phyloP scores from a whole-genome alignment of 2,113 vertebrate genomes.

The Callithrix jacchus region DNA sequence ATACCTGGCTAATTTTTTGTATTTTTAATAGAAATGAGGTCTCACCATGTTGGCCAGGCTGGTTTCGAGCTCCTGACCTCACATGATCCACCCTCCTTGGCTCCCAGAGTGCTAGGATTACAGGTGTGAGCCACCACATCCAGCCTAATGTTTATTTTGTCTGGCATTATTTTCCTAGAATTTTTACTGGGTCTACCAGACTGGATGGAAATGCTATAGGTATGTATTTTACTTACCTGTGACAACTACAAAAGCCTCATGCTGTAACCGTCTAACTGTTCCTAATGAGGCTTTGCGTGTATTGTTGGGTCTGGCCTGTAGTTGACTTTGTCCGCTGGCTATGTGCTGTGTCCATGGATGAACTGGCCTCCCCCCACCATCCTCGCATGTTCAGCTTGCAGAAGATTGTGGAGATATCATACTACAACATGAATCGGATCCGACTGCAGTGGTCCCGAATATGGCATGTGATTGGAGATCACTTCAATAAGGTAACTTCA shows the following conservation, averaged over 20 bases:
- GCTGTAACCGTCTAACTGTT: not conserved
- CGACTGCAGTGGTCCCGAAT: conserved; percentile 98
- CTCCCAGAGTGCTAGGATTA: too few species aligned
- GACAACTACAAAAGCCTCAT: not conserved
- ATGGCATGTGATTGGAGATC: conserved; percentile 98
- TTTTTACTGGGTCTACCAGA: conserved; percentile 97
- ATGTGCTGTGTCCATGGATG: conserved; percentile 98
- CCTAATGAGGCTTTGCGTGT: not conserved
- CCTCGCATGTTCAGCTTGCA: conserved; percentile 99
- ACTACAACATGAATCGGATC: conserved; percentile 99
- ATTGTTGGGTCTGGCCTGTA: conserved; percentile 72
- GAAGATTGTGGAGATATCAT: conserved; percentile 99
- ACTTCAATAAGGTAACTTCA: conserved; percentile 95
- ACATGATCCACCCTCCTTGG: too few species aligned
- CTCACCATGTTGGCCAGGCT: too few species aligned
- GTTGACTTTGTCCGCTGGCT: conserved; percentile 99
- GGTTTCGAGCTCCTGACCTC: too few species aligned
- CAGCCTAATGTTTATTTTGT: conserved; percentile 1
- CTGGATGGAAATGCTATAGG: conserved; percentile 97
- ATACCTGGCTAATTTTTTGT: too few species aligned
- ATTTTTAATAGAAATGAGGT: too few species aligned
- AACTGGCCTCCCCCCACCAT: conserved; percentile 95
- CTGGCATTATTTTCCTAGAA: conserved; percentile 83
- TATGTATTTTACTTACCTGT: conserved; percentile 77
- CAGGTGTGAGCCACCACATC: too few species aligned